phyloP scores from a whole-genome alignment of 2,797 vertebrate genomes.

The Acanthurus lineatus region DNA sequence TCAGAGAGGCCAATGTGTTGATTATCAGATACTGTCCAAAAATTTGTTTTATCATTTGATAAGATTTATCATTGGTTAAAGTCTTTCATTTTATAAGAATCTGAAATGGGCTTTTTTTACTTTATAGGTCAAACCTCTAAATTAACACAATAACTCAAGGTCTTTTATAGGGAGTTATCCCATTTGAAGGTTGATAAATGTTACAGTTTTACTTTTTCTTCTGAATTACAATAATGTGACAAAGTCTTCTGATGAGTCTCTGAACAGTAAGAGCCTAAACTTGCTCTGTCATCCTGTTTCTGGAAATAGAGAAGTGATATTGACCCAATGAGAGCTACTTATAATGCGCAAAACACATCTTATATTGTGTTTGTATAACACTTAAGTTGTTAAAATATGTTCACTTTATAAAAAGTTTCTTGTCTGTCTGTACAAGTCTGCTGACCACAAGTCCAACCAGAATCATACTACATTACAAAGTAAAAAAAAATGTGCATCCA shows the following conservation, averaged over 20 bases:
- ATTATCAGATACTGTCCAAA: conserved; percentile 6
- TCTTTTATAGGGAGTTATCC: background rate
- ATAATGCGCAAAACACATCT: too few species aligned
- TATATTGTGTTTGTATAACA: too few species aligned
- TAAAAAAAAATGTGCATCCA: too few species aligned
- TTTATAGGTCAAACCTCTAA: conserved; percentile 5
- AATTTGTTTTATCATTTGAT: conserved; percentile 2
- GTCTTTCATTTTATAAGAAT: background rate
- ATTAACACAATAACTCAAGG: background rate
- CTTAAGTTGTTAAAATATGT: background rate
- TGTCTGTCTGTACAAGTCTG: too few species aligned
- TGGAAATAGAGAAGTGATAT: background rate
- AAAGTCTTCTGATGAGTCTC: too few species aligned
- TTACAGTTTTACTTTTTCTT: background rate
- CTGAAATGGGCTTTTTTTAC: background rate
- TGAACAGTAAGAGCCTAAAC: background rate
- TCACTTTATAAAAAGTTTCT: background rate
- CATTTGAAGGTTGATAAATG: background rate
- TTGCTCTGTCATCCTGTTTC: background rate
- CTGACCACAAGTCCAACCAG: too few species aligned
- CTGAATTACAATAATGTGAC: background rate
- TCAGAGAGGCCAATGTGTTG: conserved; percentile 14
- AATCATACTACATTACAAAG: too few species aligned
- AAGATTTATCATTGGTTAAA: too few species aligned
- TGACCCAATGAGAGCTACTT: background rate